Base-by-base conservation (phyloP, 2,113 vertebrate species). In the Nematolebias whitei region DNA sequence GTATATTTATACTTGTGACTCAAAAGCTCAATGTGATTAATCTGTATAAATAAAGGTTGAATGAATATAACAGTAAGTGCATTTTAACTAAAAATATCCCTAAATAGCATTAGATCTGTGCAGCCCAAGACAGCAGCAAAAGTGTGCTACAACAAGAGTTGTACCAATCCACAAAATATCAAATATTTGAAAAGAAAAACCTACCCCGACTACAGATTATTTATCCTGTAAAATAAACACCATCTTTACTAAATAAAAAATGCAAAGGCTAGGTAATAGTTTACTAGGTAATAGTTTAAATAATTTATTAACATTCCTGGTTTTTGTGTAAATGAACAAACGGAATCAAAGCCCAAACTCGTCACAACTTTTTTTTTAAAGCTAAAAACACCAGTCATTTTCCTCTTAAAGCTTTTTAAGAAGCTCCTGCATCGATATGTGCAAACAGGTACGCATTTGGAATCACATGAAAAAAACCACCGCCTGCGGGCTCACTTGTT, bases 401-500 rank as follows among this genome's bases (percentile, higher is more conserved):
- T 79, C 55, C 70, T 71, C 12, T 24, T 5, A 35, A 6, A 66
- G 32, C 5, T 68, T 70, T 32, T 68, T 38, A 60, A 51, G 70
- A 49, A 40, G 23, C 58, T 29, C 20, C 53, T 23, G 40, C 71
- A 77, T 73, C 65, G 82, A 81, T 89, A 79, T 66, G 82, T 63
- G 82, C 70, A 58, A 75, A 64, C 82, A 86, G 83, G 83, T 77
- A 89, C 41, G 72, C 35, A 29, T 79, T 70, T 85, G 65, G 67
- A 83, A 71, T 68, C 74, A 61, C 78, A 81, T 72, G 50, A 74
- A 79, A 88, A 92, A 90, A 87, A 63, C 56, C 14, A 2, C 43
- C 0, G 80, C 92, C 87, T 86, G 50, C 10, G 43, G 91, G 87
- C 68, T 80, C 50, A 76, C 62, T 78, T 85, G 82, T 88, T 90